Evolutionary conservation across 2,888 invertebrate genomes (phyloP).

Genomic region (Nymphalis polychloros): DNA sequence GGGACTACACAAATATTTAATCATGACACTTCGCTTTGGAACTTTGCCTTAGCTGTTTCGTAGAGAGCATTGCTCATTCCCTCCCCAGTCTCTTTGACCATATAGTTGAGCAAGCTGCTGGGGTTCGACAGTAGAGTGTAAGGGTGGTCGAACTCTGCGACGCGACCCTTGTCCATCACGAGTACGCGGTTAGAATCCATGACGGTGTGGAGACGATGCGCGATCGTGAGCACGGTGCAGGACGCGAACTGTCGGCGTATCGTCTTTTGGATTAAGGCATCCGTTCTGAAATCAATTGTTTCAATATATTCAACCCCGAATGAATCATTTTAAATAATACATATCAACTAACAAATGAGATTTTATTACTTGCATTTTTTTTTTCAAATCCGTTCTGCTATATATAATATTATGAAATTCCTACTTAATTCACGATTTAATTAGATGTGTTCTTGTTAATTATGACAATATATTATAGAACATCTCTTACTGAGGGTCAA

Average conservation of each 20-base stretch:
- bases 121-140: conserved; percentile 82
- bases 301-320: no score
- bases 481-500: conserved; percentile 81
- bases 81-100: conserved; percentile 86
- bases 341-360: no score
- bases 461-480: no score
- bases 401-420: no score
- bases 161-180: conserved; percentile 90
- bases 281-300: conserved; percentile 69
- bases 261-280: conserved; percentile 90
- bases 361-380: no score
- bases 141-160: conserved; percentile 87
- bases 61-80: conserved; percentile 60
- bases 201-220: conserved; percentile 94
- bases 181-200: conserved; percentile 94
- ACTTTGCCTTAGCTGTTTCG: conserved; percentile 66
- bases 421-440: no score
- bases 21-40: neutral
- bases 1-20: no score
- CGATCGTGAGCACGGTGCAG: conserved; percentile 94
- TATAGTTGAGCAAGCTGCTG: conserved; percentile 82
- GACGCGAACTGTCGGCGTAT: conserved; percentile 88
- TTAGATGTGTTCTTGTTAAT: no score
- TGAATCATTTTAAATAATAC: no score
- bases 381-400: no score